phyloP scores from a whole-genome alignment of 2,888 invertebrate species.

The Phortica okadai region DNA sequence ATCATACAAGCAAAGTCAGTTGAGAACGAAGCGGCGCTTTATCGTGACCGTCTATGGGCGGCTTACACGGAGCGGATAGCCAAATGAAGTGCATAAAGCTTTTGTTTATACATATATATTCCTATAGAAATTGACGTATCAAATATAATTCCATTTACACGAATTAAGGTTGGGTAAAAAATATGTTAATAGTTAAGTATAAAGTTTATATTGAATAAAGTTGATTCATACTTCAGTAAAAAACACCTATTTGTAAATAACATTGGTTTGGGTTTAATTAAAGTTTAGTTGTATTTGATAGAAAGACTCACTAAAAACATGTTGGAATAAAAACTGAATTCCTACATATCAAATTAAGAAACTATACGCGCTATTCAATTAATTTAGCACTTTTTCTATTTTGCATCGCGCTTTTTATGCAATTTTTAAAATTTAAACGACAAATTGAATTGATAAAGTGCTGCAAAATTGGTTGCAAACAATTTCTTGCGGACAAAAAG shows the following conservation, averaged over 20 bases:
- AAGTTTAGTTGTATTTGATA: too few species aligned
- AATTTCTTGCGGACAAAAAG: not conserved
- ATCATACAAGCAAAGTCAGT: constrained; percentile 85
- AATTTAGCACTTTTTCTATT: too few species aligned
- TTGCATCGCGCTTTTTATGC: too few species aligned
- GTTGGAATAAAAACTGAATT: too few species aligned
- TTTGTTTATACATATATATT: constrained; percentile 8
- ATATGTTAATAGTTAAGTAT: not conserved
- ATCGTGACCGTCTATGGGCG: constrained; percentile 85
- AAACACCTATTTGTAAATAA: not conserved
- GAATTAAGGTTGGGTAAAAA: constrained; percentile 6
- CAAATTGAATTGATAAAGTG: not conserved
- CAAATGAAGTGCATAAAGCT: constrained; percentile 49
- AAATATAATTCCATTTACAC: constrained; percentile 39
- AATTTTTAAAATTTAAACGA: too few species aligned
- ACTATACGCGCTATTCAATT: too few species aligned
- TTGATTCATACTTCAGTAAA: not conserved
- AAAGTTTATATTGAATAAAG: constrained; percentile 7
- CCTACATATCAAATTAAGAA: too few species aligned
- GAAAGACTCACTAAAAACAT: too few species aligned
- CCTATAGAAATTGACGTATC: not conserved
- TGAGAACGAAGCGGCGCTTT: constrained; percentile 82
- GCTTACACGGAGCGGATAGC: constrained; percentile 79
- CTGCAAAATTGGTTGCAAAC: too few species aligned
- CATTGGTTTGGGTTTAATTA: not conserved